Conservation (phyloP, 2,888 invertebrate genomes). For the Cephus sareptanus region DNA sequence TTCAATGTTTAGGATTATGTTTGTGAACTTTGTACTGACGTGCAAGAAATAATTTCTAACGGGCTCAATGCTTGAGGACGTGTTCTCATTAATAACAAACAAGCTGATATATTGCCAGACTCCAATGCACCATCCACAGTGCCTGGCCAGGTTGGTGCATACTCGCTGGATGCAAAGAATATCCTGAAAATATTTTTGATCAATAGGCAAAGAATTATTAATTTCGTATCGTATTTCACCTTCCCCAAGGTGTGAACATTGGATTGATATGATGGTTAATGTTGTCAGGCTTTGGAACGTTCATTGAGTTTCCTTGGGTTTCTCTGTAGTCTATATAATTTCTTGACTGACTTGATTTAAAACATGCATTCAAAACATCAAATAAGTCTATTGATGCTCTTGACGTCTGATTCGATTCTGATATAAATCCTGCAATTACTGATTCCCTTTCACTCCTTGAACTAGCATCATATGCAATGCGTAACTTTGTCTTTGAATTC, state of each 20-base stretch:
- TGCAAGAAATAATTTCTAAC: conserved; percentile 20
- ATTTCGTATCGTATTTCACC: conserved; percentile 11
- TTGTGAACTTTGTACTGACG: conserved; percentile 15
- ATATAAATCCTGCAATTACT: conserved; percentile 41
- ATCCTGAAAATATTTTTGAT: conserved; percentile 31
- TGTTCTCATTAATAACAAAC: conserved; percentile 33
- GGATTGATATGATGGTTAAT: conserved; percentile 32
- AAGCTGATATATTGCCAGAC: conserved; percentile 44
- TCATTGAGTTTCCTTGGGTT: conserved; percentile 35
- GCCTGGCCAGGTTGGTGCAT: conserved; percentile 49
- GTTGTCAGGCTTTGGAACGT: conserved; percentile 38
- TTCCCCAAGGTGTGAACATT: conserved; percentile 29
- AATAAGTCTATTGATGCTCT: conserved; percentile 5
- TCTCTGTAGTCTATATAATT: conserved; percentile 9
- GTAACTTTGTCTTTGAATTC: conserved; percentile 28
- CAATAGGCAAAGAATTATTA: background rate
- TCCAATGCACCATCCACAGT: conserved; percentile 51
- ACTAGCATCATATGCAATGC: conserved; percentile 37
- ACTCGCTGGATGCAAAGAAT: conserved; percentile 52
- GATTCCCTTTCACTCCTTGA: conserved; percentile 7
- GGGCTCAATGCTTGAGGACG: conserved; percentile 46
- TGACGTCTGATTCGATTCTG: background rate
- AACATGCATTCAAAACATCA: conserved; percentile 27
- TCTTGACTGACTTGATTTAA: conserved; percentile 16
- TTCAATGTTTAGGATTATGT: background rate